A percentile compares a stretch with the other conserved stretches of the same genome.
These are phyloP conservation scores for Bubo blakistoni DNA, from an alignment of 2,113 vertebrate species.

Conservation along the genomic window DNA sequence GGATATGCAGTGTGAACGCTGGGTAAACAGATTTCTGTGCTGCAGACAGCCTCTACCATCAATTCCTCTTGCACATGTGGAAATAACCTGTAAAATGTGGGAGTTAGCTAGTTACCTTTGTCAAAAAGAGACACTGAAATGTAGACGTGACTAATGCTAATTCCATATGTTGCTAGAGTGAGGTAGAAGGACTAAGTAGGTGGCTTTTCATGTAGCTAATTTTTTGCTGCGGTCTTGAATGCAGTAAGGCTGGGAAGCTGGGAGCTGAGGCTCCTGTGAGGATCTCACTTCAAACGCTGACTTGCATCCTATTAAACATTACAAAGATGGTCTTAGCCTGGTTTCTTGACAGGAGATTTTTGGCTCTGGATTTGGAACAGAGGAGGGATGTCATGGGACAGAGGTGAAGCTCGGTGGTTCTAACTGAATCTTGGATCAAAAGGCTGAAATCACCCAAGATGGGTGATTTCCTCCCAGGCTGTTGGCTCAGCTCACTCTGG, in stretches of 20 bases:
- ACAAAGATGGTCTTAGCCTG: neutral
- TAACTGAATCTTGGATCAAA: neutral
- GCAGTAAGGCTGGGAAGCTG: neutral
- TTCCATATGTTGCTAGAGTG: neutral
- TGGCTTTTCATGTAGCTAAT: neutral
- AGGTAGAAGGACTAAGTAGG: neutral
- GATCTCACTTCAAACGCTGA: neutral
- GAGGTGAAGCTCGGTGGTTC: neutral
- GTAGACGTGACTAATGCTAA: neutral
- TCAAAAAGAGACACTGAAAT: neutral
- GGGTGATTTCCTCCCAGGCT: neutral
- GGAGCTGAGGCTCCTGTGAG: neutral
- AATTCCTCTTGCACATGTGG: neutral
- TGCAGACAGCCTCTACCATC: neutral
- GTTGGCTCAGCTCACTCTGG: neutral
- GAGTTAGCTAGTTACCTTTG: neutral
- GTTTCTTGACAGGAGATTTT: neutral
- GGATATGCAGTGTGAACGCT: neutral
- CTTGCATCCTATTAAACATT: neutral
- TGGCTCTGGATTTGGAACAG: neutral
- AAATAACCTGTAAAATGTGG: neutral
- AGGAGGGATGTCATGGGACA: neutral
- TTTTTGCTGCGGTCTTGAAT: neutral
- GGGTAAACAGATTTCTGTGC: neutral
- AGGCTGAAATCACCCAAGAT: neutral